These are phyloP conservation scores for Corydoras sp. DNA, from an alignment of 2,113 vertebrate species.

Conservation along the genomic window DNA sequence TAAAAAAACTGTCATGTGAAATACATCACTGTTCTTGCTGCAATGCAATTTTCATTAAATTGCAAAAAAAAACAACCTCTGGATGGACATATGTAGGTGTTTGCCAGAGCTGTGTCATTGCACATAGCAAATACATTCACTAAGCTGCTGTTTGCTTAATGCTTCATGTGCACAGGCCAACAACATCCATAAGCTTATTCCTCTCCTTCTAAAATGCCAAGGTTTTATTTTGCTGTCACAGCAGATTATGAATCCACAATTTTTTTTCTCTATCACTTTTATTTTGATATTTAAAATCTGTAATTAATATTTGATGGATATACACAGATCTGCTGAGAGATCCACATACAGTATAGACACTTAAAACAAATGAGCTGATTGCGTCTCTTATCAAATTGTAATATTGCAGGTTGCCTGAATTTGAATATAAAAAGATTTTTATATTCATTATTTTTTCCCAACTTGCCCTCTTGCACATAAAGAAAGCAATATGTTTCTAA, in stretches of 20 bases:
- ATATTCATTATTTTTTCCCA: constrained; percentile 8
- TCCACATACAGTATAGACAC: background rate
- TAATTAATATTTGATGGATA: background rate
- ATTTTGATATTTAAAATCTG: background rate
- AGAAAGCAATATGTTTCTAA: background rate
- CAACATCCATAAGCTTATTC: background rate
- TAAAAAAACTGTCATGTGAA: no score
- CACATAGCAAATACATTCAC: background rate
- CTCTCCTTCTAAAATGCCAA: background rate
- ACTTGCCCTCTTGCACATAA: background rate
- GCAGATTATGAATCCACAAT: no score
- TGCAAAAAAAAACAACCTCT: background rate
- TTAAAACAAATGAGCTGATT: constrained; percentile 29
- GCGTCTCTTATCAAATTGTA: constrained; percentile 24
- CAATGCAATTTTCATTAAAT: no score
- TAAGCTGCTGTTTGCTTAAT: background rate
- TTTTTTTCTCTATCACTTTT: no score
- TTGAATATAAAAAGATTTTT: constrained; percentile 47
- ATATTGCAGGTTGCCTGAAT: constrained; percentile 40
- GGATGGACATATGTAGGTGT: background rate
- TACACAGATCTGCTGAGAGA: constrained; percentile 17
- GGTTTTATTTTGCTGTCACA: no score
- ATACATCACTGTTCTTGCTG: no score
- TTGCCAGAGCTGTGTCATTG: no score
- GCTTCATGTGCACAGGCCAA: background rate